phyloP scores from a whole-genome alignment of 2,113 vertebrate species.

The Scomber japonicus region DNA sequence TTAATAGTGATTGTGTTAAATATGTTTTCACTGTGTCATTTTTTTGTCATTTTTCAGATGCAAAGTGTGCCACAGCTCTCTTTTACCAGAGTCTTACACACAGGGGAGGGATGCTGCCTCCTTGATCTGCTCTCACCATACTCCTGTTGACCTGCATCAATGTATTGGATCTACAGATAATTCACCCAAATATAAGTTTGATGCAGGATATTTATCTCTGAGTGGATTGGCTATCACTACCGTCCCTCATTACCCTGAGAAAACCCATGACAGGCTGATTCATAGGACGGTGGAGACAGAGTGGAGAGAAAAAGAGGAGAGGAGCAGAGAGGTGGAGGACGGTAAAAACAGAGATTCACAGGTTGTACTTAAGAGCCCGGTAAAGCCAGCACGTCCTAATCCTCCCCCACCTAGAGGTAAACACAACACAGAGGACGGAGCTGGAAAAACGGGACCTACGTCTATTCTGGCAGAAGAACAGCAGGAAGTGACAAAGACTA shows the following conservation, averaged over 20 bases:
- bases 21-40: no score
- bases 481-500: neutral
- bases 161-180: constrained; percentile 14
- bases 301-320: neutral
- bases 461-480: neutral
- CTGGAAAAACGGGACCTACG: neutral
- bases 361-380: neutral
- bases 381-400: constrained; percentile 3
- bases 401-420: constrained; percentile 2
- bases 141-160: constrained; percentile 16
- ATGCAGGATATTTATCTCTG: constrained; percentile 41
- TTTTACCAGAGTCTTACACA: constrained; percentile 86
- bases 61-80: constrained; percentile 86
- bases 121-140: constrained; percentile 86
- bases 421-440: neutral
- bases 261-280: constrained; percentile 43
- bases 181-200: neutral
- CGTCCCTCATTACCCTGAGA: constrained; percentile 54
- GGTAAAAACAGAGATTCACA: constrained; percentile 1
- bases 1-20: no score
- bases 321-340: neutral
- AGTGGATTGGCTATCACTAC: constrained; percentile 44
- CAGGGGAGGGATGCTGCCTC: constrained; percentile 81
- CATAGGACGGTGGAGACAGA: neutral
- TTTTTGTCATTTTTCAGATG: constrained; percentile 83